Percentiles rank a stretch among this genome's conserved stretches.
These are phyloP conservation scores for Danaus chrysippus DNA, from an alignment of 2,888 invertebrate species.

Conservation along the genomic window DNA sequence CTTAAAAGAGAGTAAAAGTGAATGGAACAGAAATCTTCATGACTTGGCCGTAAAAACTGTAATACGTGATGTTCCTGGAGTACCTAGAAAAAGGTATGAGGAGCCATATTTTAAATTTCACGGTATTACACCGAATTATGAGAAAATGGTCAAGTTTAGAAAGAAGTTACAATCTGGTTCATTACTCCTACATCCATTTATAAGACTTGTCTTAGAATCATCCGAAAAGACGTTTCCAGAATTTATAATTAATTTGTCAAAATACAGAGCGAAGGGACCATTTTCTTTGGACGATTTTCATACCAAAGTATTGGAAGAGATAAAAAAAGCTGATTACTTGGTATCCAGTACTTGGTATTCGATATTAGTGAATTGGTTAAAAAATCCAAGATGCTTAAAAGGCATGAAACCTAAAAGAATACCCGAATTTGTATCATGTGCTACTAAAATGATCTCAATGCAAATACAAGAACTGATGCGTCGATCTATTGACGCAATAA, in stretches of 20 bases:
- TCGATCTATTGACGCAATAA: conserved; percentile 81
- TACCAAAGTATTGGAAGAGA: conserved; percentile 55
- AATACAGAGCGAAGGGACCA: conserved; percentile 65
- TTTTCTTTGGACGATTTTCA: conserved; percentile 58
- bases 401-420: conserved; percentile 60
- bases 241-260: conserved; percentile 73
- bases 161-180: conserved; percentile 77
- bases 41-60: conserved; percentile 82
- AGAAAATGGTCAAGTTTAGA: conserved; percentile 77
- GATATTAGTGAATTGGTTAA: conserved; percentile 67
- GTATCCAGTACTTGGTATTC: conserved; percentile 71
- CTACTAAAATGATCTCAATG: conserved; percentile 70
- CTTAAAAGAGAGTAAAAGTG: conserved; percentile 76
- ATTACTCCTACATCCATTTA: conserved; percentile 81
- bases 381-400: conserved; percentile 67
- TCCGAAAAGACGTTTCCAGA: conserved; percentile 74
- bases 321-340: conserved; percentile 63
- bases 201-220: conserved; percentile 78
- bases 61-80: conserved; percentile 79
- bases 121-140: conserved; percentile 81
- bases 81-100: conserved; percentile 63
- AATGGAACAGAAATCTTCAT: conserved; percentile 81
- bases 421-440: conserved; percentile 62
- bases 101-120: conserved; percentile 79
- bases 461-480: conserved; percentile 84